A percentile compares a stretch with the other conserved stretches of the same genome.
These are phyloP conservation scores for Andrena flavipes DNA, from an alignment of 2,888 invertebrate species.

Conservation along the genomic window DNA sequence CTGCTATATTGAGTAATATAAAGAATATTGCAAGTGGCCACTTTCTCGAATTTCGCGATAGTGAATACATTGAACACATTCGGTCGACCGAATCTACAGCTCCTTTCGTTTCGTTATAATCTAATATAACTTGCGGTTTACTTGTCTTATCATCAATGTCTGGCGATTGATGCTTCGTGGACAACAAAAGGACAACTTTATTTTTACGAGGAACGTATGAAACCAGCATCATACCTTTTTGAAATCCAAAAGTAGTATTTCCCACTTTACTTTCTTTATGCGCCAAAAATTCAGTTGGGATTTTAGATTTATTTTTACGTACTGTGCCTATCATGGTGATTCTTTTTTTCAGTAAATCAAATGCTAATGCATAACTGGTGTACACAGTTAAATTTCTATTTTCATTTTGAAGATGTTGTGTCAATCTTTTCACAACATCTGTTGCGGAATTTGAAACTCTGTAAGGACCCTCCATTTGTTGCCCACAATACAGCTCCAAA, in stretches of 20 bases:
- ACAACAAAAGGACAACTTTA: neutral
- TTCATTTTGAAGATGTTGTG: too few relatives aligned
- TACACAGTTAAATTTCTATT: too few relatives aligned
- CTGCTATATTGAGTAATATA: neutral
- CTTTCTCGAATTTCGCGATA: neutral
- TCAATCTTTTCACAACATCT: too few relatives aligned
- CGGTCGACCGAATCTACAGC: neutral
- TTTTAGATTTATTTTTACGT: neutral
- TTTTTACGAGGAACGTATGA: neutral
- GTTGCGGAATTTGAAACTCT: too few relatives aligned
- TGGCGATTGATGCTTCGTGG: neutral
- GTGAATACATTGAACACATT: neutral
- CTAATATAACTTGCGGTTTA: conserved; percentile 1
- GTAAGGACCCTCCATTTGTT: too few relatives aligned
- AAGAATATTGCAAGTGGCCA: neutral
- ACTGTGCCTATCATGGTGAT: neutral
- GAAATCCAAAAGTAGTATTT: neutral
- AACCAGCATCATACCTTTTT: neutral
- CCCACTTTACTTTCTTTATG: neutral
- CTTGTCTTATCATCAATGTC: neutral
- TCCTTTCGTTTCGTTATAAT: conserved; percentile 1
- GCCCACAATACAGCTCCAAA: too few relatives aligned
- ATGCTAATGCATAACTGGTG: too few relatives aligned
- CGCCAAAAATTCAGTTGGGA: neutral
- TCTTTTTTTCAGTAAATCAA: neutral